Conservation (phyloP, 64 coral and sea anemone genomes). For the Trachythela sp. region DNA sequence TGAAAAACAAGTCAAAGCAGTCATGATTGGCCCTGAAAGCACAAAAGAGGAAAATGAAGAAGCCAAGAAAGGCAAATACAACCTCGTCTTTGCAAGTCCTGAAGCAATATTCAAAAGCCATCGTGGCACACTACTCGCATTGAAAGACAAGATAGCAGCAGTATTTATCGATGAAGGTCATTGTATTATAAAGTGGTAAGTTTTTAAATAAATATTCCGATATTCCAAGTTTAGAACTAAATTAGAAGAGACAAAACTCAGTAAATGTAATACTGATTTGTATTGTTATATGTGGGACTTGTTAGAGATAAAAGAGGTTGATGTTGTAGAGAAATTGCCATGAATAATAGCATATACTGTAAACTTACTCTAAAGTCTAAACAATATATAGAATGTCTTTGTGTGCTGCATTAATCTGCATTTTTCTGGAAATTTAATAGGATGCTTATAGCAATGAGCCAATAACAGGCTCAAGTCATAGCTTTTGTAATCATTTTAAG, state of each 20-base stretch:
- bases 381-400: no score
- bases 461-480: not conserved
- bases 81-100: slow-evolving; percentile 17
- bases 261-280: not conserved
- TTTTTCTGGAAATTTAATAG: no score
- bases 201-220: not conserved
- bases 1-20: slow-evolving; percentile 6
- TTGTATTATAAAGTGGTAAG: slow-evolving; percentile 45
- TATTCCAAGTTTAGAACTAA: no score
- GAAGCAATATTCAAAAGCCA: slow-evolving; percentile 17
- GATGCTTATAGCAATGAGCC: no score
- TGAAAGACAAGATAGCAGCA: slow-evolving; percentile 17
- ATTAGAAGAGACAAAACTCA: no score
- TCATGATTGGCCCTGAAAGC: slow-evolving; percentile 4
- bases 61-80: not conserved
- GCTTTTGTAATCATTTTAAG: not conserved
- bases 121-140: not conserved
- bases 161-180: slow-evolving; percentile 48
- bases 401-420: no score
- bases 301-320: not conserved
- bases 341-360: no score
- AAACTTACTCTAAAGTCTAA: no score
- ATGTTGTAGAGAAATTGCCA: no score
- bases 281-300: not conserved
- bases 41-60: not conserved